These are phyloP conservation scores for Grus americana DNA, from an alignment of 2,113 vertebrate genomes.

Conservation along the genomic window DNA sequence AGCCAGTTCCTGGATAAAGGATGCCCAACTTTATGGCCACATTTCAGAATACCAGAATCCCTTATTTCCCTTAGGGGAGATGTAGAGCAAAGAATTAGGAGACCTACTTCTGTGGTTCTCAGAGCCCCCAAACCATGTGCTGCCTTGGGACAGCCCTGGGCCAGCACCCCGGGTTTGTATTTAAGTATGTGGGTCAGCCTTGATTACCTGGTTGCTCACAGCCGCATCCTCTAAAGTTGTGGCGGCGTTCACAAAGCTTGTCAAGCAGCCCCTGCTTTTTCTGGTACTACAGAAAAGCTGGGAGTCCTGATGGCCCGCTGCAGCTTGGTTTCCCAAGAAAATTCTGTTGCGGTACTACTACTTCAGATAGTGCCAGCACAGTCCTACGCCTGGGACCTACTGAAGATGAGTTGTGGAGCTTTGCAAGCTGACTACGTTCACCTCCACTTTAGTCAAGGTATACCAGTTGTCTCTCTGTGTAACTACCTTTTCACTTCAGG, in stretches of 20 bases:
- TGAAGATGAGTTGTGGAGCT: not conserved
- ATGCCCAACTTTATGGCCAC: not conserved
- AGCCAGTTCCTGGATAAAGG: not conserved
- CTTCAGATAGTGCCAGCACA: not conserved
- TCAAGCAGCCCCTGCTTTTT: not conserved
- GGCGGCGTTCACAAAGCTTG: not conserved
- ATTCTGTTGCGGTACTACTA: not conserved
- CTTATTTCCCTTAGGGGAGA: not conserved
- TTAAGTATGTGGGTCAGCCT: not conserved
- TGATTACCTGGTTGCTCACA: not conserved
- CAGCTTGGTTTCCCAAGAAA: not conserved
- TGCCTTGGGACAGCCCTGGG: not conserved
- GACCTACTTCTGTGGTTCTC: not conserved
- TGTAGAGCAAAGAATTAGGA: not conserved
- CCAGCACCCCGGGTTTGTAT: not conserved
- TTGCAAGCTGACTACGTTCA: not conserved
- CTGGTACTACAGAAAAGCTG: not conserved
- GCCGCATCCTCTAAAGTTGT: not conserved
- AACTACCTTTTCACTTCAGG: not conserved
- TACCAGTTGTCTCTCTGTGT: not conserved
- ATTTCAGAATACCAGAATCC: not conserved
- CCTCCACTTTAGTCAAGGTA: not conserved
- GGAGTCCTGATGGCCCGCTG: too few species aligned
- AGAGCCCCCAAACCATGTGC: not conserved
- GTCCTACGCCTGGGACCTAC: rapidly evolving